A percentile compares a stretch with the other conserved stretches of the same genome.
These are phyloP conservation scores for Alexandromys fortis DNA, from an alignment of 2,113 vertebrate species.

Conservation along the genomic window DNA sequence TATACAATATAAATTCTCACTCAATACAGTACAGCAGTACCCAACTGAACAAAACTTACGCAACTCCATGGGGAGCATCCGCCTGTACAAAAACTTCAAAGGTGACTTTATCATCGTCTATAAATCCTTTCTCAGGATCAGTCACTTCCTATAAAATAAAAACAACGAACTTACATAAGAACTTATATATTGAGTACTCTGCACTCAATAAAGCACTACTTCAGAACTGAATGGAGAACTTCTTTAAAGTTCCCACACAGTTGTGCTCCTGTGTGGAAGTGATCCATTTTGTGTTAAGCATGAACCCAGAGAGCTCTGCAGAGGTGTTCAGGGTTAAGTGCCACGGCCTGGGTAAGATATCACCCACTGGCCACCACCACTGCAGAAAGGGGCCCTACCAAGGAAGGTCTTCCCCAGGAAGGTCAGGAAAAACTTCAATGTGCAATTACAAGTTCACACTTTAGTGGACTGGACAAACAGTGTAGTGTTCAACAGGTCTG, in stretches of 20 bases:
- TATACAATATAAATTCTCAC: too few species aligned
- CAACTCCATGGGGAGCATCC: slow-evolving; percentile 98
- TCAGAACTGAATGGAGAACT: not conserved
- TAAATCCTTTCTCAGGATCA: slow-evolving; percentile 97
- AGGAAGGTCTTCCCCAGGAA: not conserved
- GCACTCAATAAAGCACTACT: not conserved
- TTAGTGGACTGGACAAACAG: not conserved
- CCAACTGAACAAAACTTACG: slow-evolving; percentile 88
- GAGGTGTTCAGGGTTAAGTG: not conserved
- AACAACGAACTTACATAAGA: slow-evolving; percentile 41
- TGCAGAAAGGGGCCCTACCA: not conserved
- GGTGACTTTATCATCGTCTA: slow-evolving; percentile 98
- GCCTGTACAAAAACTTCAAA: slow-evolving; percentile 99
- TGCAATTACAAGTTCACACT: not conserved
- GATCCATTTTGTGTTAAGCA: not conserved
- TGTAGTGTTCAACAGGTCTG: not conserved
- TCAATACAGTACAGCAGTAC: not conserved
- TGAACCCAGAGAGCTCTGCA: too few species aligned
- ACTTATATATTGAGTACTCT: not conserved
- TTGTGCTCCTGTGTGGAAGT: not conserved
- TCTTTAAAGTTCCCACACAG: not conserved
- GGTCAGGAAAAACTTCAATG: not conserved
- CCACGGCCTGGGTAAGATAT: not conserved
- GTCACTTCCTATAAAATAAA: slow-evolving; percentile 93
- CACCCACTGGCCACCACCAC: not conserved